These are phyloP conservation scores for Alcedo atthis DNA, from an alignment of 2,797 vertebrate genomes.

Conservation along the genomic window DNA sequence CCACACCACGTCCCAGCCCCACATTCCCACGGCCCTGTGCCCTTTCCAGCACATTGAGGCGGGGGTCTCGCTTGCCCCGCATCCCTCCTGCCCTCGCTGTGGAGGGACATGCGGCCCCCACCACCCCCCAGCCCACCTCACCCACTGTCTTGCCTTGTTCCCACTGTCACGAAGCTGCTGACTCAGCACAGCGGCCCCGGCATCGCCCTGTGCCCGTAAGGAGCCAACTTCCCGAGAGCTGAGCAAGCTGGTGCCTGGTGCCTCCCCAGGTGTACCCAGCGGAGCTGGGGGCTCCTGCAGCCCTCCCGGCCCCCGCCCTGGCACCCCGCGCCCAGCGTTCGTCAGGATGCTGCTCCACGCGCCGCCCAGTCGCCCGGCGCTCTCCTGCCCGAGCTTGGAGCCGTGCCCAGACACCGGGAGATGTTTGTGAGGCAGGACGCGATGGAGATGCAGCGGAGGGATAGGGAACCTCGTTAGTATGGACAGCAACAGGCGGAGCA, in stretches of 20 bases:
- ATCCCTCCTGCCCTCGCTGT: not conserved
- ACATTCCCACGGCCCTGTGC: fast-evolving
- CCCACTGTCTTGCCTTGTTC: not conserved
- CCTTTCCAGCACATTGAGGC: fast-evolving
- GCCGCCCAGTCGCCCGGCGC: not conserved
- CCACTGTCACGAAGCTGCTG: not conserved
- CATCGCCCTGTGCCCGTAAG: not conserved
- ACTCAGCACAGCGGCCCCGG: not conserved
- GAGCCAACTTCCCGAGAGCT: not conserved
- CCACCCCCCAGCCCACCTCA: not conserved
- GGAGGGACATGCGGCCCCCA: not conserved
- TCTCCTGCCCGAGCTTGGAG: constrained; percentile 29
- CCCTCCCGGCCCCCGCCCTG: not conserved
- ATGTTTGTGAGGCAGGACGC: constrained; percentile 22
- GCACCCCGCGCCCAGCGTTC: fast-evolving
- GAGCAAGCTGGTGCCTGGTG: not conserved
- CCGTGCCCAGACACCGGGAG: constrained; percentile 25
- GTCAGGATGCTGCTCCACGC: constrained; percentile 36
- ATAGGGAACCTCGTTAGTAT: constrained; percentile 40
- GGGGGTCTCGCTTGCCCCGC: not conserved
- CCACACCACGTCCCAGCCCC: fast-evolving
- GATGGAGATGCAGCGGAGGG: not conserved
- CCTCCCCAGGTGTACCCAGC: not conserved
- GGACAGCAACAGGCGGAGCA: constrained; percentile 17
- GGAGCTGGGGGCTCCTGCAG: fast-evolving